Percentiles rank a stretch among this genome's conserved stretches.
phyloP scores from a whole-genome alignment of 2,797 vertebrate species.

The Rhinoraja longicauda region DNA sequence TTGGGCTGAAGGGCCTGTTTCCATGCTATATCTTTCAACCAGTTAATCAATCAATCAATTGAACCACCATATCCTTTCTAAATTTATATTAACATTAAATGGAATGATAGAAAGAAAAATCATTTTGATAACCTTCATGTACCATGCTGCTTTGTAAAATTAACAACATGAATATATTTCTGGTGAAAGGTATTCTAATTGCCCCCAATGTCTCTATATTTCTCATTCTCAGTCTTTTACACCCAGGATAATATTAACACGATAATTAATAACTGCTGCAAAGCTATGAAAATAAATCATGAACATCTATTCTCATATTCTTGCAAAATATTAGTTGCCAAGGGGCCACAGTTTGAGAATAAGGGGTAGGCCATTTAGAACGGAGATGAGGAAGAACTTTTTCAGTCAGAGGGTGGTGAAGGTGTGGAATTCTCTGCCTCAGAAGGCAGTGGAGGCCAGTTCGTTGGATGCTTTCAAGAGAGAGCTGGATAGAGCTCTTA shows the following conservation, averaged over 20 bases:
- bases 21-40: neutral
- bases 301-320: neutral
- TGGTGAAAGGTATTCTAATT: neutral
- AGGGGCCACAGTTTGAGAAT: no score
- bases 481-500: no score
- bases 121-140: conserved; percentile 24
- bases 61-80: neutral
- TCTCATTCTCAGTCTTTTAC: neutral
- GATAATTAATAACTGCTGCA: conserved; percentile 1
- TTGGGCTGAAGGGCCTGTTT: no score
- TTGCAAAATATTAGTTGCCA: neutral
- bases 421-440: no score
- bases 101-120: neutral
- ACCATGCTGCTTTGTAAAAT: conserved; percentile 2
- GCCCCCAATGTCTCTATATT: neutral
- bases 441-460: no score
- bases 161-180: neutral
- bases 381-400: no score
- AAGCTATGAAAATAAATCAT: conserved; percentile 19
- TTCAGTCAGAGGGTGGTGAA: no score
- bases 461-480: no score
- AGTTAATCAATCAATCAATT: no score
- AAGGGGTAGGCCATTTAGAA: no score
- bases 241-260: neutral
- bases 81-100: conserved; percentile 7